A percentile compares a stretch with the other conserved stretches of the same genome.
Evolutionary conservation across 2,888 invertebrate genomes (phyloP).

Genomic region (Drosophila kuntzei): DNA sequence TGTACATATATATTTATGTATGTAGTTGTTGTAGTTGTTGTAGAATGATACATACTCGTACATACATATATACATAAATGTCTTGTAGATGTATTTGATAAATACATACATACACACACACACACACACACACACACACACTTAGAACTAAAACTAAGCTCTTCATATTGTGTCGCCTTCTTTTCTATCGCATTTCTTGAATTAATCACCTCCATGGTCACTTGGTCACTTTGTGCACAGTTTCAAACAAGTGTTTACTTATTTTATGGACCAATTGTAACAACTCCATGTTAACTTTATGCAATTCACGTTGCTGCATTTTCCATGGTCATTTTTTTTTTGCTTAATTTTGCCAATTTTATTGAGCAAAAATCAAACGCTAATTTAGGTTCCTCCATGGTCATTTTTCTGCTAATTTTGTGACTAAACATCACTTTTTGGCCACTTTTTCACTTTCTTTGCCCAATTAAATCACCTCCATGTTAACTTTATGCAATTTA

Average conservation of each 20-base stretch:
- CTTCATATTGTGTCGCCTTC: not conserved
- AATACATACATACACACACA: not conserved
- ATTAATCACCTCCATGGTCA: not conserved
- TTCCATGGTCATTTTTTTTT: not conserved
- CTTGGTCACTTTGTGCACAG: not conserved
- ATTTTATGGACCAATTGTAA: not conserved
- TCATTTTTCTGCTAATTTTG: too few species aligned
- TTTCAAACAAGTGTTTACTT: too few species aligned
- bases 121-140: not conserved
- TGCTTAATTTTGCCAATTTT: too few species aligned
- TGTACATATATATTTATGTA: not conserved
- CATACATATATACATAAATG: conserved; percentile 11
- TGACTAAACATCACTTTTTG: too few species aligned
- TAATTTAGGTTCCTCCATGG: too few species aligned
- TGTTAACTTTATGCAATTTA: not conserved
- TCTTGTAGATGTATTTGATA: conserved; percentile 5
- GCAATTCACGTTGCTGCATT: not conserved
- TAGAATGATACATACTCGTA: conserved; percentile 25
- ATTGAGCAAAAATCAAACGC: too few species aligned
- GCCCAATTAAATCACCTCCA: not conserved
- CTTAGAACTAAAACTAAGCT: not conserved
- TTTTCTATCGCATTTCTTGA: not conserved
- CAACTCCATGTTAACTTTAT: conserved; percentile 1
- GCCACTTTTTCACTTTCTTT: too few species aligned
- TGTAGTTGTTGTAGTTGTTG: conserved; percentile 43